Evolutionary conservation across 2,797 vertebrate genomes (phyloP), one percentile per base, ranked within the genome.

Genomic region (Hephaestus fuliginosus): DNA sequence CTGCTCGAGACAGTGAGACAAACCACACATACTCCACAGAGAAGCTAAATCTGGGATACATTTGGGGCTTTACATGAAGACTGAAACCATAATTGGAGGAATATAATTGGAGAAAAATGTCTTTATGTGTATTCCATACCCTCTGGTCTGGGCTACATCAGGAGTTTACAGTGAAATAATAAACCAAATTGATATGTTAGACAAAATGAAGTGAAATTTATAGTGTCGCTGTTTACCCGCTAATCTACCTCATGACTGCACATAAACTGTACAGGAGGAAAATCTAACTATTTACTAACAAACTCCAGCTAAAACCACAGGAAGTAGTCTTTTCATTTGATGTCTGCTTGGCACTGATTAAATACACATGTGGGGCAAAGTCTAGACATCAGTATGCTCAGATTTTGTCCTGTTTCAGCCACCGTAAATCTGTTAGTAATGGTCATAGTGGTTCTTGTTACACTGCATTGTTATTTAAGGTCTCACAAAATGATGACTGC

Each of bases 321-420:
- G 20, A 69, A 73, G 20, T 39, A 13, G 8, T 17, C 22, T 61
- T 61, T 74, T 30, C 12, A 39, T 60, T 46, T 51, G 62, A 64
- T 51, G 57, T 80, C 70, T 80, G 49, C 63, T 76, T 75, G 70
- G 58, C 15, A 15, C 20, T 60, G 48, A 77, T 79, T 39, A 61
- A 63, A 79, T 53, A 72, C 70, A 76, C 73, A 66, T 78, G 83
- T 74, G 81, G 63, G 78, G 62, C 20, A 17, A 56, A 69, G 84
- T 88, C 76, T 65, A 83, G 86, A 84, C 71, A 60, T 43, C 33
- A 55, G 17, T 69, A 36, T 7, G 12, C 28, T 71, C 17, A 1
- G 12, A 39, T 71, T 43, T 63, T 44, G 62, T 58, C n/a, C 33
- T 0, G n/a, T 22, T 60, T 55, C 58, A 25, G 44, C 36, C 53